These are phyloP conservation scores for Microctonus aethiopoides DNA, from an alignment of 2,888 invertebrate species.

Conservation along the genomic window DNA sequence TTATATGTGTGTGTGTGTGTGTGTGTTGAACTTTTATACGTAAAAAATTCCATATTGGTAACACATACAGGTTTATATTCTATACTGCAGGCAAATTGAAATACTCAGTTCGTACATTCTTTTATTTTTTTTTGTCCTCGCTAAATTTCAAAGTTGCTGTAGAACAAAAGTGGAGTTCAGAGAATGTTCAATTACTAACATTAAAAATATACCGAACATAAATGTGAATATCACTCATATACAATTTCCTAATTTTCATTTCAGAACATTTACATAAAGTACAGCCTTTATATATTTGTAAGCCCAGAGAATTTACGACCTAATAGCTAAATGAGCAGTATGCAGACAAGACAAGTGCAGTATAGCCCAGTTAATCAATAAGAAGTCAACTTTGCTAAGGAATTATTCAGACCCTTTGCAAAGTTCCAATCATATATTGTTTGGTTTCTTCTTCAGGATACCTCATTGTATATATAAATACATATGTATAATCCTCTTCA, in stretches of 20 bases:
- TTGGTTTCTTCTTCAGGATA: neutral
- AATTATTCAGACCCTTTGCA: neutral
- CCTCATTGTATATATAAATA: neutral
- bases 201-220: conserved; percentile 39
- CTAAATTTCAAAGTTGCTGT: neutral
- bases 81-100: no score
- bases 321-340: neutral
- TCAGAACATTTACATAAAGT: conserved; percentile 4
- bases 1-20: neutral
- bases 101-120: neutral
- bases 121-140: neutral
- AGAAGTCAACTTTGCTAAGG: neutral
- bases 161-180: conserved; percentile 5
- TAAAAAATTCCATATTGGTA: neutral
- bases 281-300: neutral
- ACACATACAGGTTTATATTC: no score
- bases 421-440: neutral
- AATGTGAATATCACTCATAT: conserved; percentile 41
- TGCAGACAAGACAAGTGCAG: neutral
- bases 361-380: conserved; percentile 5
- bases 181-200: conserved; percentile 47
- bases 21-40: neutral
- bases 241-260: conserved; percentile 52
- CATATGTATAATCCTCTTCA: neutral
- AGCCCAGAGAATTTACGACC: neutral